Base-by-base conservation (phyloP, 1,140 invertebrate species). In the Brachionus manjavacas region DNA sequence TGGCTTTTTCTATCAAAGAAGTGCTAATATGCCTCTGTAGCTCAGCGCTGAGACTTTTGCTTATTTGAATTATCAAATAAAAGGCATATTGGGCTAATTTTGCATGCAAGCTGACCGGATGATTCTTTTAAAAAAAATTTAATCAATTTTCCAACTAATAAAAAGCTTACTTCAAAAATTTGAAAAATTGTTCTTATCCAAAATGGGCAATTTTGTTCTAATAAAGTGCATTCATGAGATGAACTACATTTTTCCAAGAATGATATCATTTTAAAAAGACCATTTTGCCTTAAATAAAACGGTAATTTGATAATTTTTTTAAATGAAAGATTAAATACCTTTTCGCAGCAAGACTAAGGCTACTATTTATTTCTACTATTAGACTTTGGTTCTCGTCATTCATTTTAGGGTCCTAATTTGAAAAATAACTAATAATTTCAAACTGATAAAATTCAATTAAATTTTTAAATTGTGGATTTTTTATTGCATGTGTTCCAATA, bases 181-280 rank as follows among this genome's bases (percentile, higher is more conserved):
- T 76, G 72, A 76, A 49, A 76, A 49, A 76, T 49, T 28, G 43
- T 76, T 49, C 43, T 76, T 4, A 76, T 23, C 72, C 72, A 76
- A 76, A 76, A 76, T 9, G 72, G 11, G 49, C 72, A 76, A 49
- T 49, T 76, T 28, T 76, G 72, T 14, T 76, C 72, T 23, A 76
- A 46, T 28, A 76, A 49, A 76, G 41, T 49, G 25, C 72, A 76
- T 25, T 76, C 72, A 14, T 49, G 9, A 76, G 20, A 25, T 14
- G 41, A 35, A 16, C 9, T 35, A 23, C 72, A 76, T 28, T 52
- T 76, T 76, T 76, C 72, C 43, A 76, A 76, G 25, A 49, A 76
- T 49, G 41, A 76, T 14, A 76, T 76, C 72, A 76, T 76, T 76
- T 76, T 76, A 49, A 76, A 76, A 31, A 76, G 72, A 49, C 72